Base-by-base conservation (phyloP, 2,797 vertebrate species). In the Anguilla anguilla region DNA sequence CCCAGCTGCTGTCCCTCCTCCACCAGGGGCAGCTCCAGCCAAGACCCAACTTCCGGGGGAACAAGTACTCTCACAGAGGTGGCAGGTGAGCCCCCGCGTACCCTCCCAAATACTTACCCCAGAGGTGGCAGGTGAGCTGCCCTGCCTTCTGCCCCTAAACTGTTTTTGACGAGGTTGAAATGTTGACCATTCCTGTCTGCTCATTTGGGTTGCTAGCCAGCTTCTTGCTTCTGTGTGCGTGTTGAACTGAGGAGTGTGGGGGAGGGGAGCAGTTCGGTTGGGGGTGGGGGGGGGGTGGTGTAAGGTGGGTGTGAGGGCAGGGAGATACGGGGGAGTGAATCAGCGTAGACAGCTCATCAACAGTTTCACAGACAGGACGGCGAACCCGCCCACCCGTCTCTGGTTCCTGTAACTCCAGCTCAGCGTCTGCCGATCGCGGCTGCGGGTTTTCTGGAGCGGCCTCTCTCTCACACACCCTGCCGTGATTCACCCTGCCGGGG, bases 11-110 rank as follows among this genome's bases (percentile, higher is more conserved):
- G 92, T 97, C 98, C 83, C 96, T 99, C 91, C 96, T 99, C 89
- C 98, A 96, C 86, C 97, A 98, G 94, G 98, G 98, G 91, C 97
- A 98, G 94, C 97, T 99, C 93, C 98, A 99, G 93, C 98, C 98
- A 81, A 97, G 96, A 94, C 96, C 98, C 28, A 99, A 99, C 95
- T 98, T 99, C 95, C 96, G 97, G 67, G 98, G 98, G 89, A 99
- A 99, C 95, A 99, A 99, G 92, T 99, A 98, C 93, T 96, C 95
- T 1, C 95, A 96, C 85, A 95, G 96, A 86, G 91, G 92, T 82
- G 96, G 95, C 94, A 96, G 97, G 97, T 98, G 92, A 95, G 95
- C 90, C 39, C 39, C 59, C 59, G 43, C 39, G 39, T 43, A 46
- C 28, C n/a, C 67, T 6, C 35, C 4, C 17, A 39, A 79, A 79